phyloP scores from a whole-genome alignment of 2,888 invertebrate species.

The Gibbula magus region DNA sequence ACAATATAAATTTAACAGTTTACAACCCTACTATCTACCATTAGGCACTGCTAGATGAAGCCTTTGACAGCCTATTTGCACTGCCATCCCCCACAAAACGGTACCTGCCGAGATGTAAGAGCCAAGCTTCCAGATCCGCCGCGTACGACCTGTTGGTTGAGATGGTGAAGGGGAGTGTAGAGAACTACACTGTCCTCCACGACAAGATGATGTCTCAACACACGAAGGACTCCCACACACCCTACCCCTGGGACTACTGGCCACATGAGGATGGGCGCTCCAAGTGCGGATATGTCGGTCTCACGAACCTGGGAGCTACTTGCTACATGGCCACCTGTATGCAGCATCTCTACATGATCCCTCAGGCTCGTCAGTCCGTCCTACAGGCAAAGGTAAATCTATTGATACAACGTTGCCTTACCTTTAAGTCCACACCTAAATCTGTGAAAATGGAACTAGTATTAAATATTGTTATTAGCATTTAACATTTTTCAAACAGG shows the following conservation, averaged over 20 bases:
- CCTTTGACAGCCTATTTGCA: slow-evolving; percentile 92
- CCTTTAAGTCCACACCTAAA: too few relatives aligned
- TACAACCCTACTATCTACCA: slow-evolving; percentile 19
- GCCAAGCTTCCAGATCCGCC: slow-evolving; percentile 88
- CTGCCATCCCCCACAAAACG: slow-evolving; percentile 88
- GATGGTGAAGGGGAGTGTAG: slow-evolving; percentile 87
- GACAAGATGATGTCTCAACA: slow-evolving; percentile 90
- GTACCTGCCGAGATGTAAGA: slow-evolving; percentile 94
- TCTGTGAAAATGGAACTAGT: too few relatives aligned
- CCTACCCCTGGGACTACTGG: slow-evolving; percentile 98
- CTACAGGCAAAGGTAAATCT: slow-evolving; percentile 81
- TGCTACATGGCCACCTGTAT: slow-evolving; percentile 98
- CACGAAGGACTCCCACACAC: slow-evolving; percentile 80
- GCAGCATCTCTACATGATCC: slow-evolving; percentile 98
- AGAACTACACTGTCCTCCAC: slow-evolving; percentile 90
- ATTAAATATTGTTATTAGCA: too few relatives aligned
- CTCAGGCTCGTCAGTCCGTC: slow-evolving; percentile 90
- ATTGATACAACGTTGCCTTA: neutral
- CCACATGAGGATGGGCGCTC: slow-evolving; percentile 95
- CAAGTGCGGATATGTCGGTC: slow-evolving; percentile 94
- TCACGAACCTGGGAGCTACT: slow-evolving; percentile 95
- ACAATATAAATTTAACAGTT: too few relatives aligned
- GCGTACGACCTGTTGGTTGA: slow-evolving; percentile 94
- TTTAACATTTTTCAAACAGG: too few relatives aligned
- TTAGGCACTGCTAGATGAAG: slow-evolving; percentile 77